A percentile compares a stretch with the other conserved stretches of the same genome.
Evolutionary conservation across 2,888 invertebrate genomes (phyloP).

Genomic region (Gnatocerus cornutus): DNA sequence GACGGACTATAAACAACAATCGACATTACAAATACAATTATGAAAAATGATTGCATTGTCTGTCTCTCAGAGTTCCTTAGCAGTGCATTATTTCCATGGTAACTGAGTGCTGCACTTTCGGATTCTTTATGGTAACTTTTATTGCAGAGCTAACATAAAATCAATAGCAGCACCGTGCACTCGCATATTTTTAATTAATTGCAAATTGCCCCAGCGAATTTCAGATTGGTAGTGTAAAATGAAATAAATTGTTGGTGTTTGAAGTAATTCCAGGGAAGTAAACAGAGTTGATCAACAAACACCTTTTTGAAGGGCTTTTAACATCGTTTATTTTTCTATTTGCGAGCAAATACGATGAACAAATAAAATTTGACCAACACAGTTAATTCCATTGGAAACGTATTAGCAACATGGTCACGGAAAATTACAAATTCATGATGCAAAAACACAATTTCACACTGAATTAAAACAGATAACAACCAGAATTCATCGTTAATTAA

Average conservation of each 20-base stretch:
- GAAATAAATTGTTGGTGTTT: not conserved
- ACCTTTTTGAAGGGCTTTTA: constrained; percentile 12
- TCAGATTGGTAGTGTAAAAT: not conserved
- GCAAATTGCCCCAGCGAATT: not conserved
- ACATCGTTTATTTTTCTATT: constrained; percentile 10
- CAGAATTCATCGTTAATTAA: not conserved
- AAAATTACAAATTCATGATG: not conserved
- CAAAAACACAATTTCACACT: constrained; percentile 2
- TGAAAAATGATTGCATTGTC: not conserved
- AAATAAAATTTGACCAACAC: not conserved
- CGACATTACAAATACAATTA: not conserved
- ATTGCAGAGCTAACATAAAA: constrained; percentile 33
- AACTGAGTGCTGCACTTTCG: constrained; percentile 8
- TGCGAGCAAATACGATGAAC: constrained; percentile 2
- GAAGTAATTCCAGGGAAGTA: not conserved
- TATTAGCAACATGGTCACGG: constrained; percentile 2
- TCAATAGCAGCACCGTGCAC: constrained; percentile 14
- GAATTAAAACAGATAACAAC: not conserved
- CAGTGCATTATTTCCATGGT: constrained; percentile 30
- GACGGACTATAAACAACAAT: constrained; percentile 52
- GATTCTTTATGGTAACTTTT: constrained; percentile 24
- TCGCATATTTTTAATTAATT: constrained; percentile 9
- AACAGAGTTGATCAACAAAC: not conserved
- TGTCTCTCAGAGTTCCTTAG: too few relatives aligned
- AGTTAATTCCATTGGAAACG: not conserved